These are phyloP conservation scores for Eurytoma californica DNA, from an alignment of 2,888 invertebrate genomes.

Conservation along the genomic window DNA sequence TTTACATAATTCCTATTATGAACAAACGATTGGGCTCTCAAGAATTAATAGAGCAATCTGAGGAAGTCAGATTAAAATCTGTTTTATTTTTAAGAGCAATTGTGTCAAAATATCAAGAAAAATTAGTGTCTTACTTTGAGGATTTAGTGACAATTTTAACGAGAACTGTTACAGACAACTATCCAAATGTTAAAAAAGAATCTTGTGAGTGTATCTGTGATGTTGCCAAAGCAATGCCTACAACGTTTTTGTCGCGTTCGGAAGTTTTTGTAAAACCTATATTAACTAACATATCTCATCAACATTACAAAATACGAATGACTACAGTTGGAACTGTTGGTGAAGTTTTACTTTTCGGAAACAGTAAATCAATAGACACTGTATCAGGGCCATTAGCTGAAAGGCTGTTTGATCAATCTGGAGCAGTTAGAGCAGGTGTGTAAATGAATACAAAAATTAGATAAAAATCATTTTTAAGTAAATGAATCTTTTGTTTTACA, in stretches of 20 bases:
- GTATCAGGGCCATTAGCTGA: conserved; percentile 89
- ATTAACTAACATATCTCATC: conserved; percentile 84
- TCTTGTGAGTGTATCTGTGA: conserved; percentile 84
- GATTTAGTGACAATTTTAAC: conserved; percentile 85
- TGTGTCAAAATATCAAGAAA: conserved; percentile 80
- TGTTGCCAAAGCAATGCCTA: conserved; percentile 80
- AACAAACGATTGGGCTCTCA: conserved; percentile 86
- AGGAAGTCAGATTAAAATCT: conserved; percentile 87
- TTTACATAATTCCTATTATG: conserved; percentile 85
- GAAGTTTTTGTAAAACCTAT: conserved; percentile 86
- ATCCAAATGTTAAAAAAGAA: conserved; percentile 87
- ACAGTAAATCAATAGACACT: conserved; percentile 83
- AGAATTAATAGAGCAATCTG: conserved; percentile 84
- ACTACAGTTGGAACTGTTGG: conserved; percentile 86
- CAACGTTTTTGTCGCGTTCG: conserved; percentile 85
- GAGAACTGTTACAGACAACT: conserved; percentile 85
- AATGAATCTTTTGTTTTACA: conserved; percentile 59
- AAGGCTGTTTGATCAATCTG: conserved; percentile 89
- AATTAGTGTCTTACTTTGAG: conserved; percentile 83
- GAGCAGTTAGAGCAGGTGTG: conserved; percentile 80
- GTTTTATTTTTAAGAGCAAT: conserved; percentile 82
- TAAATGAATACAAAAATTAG: conserved; percentile 26
- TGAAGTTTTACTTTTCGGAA: conserved; percentile 78
- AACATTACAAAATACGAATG: conserved; percentile 88
- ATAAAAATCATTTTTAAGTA: not conserved